Evolutionary conservation across 2,797 vertebrate species (phyloP).

Genomic region (Balearica regulorum): DNA sequence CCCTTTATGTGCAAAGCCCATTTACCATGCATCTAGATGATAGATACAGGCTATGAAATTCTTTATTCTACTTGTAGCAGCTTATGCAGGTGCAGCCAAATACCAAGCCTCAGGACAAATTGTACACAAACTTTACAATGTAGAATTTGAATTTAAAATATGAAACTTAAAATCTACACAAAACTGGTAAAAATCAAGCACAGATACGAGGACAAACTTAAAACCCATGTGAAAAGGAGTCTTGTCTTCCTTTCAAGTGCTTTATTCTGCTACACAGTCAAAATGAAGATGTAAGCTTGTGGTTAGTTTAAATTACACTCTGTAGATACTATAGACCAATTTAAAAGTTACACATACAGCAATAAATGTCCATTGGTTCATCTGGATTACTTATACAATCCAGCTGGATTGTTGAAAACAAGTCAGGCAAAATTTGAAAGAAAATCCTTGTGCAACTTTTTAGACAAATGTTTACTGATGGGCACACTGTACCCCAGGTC

Average conservation of each 20-base stretch:
- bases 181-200: constrained; percentile 90
- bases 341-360: constrained; percentile 89
- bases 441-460: constrained; percentile 80
- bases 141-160: constrained; percentile 86
- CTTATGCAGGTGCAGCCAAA: constrained; percentile 87
- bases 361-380: constrained; percentile 80
- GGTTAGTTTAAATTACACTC: constrained; percentile 94
- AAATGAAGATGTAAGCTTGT: constrained; percentile 80
- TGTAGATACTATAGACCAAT: constrained; percentile 90
- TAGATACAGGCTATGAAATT: constrained; percentile 85
- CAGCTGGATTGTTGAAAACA: constrained; percentile 72
- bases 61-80: constrained; percentile 86
- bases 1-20: constrained; percentile 83
- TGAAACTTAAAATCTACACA: constrained; percentile 86
- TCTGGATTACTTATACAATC: constrained; percentile 77
- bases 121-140: constrained; percentile 87
- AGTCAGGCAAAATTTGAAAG: constrained; percentile 75
- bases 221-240: constrained; percentile 74
- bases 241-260: constrained; percentile 76
- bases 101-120: constrained; percentile 86
- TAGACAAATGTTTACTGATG: constrained; percentile 88
- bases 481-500: constrained; percentile 95
- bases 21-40: constrained; percentile 90
- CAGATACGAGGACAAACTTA: constrained; percentile 80
- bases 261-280: constrained; percentile 79